Conservation (phyloP, 2,797 vertebrate species). For the Etheostoma nigrum region DNA sequence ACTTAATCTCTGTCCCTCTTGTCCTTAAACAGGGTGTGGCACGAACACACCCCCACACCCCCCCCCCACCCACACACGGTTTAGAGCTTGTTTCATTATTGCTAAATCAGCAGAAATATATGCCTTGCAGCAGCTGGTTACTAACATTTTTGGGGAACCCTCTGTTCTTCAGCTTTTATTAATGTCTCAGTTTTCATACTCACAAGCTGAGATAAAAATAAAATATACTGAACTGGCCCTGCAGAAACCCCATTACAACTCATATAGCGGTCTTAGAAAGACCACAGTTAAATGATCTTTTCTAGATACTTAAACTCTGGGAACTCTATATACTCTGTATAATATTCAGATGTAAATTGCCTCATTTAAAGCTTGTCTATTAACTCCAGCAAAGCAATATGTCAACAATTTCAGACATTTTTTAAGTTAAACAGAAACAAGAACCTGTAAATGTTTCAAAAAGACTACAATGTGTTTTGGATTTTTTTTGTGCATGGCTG, state of each 20-base stretch:
- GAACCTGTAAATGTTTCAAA: neutral
- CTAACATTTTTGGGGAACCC: too few species aligned
- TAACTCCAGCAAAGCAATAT: neutral
- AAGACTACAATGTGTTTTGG: neutral
- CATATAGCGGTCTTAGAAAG: neutral
- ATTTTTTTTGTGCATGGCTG: neutral
- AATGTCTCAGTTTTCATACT: neutral
- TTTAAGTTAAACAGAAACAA: neutral
- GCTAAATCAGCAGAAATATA: too few species aligned
- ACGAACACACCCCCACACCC: too few species aligned
- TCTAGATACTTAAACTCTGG: neutral
- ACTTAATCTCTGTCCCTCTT: too few species aligned
- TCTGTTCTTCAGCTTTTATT: neutral
- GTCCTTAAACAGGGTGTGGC: too few species aligned
- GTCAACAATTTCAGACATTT: neutral
- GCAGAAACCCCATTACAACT: neutral
- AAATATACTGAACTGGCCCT: neutral
- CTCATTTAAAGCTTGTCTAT: neutral
- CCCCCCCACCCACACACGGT: too few species aligned
- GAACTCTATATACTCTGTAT: neutral
- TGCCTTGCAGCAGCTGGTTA: too few species aligned
- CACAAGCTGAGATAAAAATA: neutral
- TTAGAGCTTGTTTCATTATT: too few species aligned
- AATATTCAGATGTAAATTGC: neutral
- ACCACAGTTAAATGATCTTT: neutral